Evolutionary conservation across 2,797 vertebrate species (phyloP).

Genomic region (Ctenopoma multispine): DNA sequence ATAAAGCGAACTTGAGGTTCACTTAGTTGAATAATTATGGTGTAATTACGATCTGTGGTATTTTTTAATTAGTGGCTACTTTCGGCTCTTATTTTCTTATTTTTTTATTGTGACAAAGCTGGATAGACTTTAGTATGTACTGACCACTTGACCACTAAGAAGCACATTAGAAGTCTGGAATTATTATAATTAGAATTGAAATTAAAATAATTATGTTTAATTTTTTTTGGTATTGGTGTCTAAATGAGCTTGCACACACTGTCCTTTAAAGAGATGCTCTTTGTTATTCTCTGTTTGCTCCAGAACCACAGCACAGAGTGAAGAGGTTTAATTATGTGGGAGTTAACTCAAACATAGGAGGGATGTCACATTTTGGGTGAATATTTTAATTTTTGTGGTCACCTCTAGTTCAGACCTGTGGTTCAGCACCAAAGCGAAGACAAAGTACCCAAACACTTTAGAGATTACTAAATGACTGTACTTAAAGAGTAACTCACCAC

Average conservation of each 20-base stretch:
- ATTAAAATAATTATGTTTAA: neutral
- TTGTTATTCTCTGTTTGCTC: constrained; percentile 25
- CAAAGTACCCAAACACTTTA: neutral
- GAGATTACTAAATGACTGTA: constrained; percentile 12
- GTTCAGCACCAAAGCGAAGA: constrained; percentile 10
- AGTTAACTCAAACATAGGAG: constrained; percentile 19
- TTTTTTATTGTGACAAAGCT: constrained; percentile 9
- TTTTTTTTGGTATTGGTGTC: constrained; percentile 20
- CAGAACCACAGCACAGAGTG: constrained; percentile 32
- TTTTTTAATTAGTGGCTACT: neutral
- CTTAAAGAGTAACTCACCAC: constrained; percentile 2
- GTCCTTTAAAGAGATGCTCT: constrained; percentile 31
- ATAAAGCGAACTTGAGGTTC: neutral
- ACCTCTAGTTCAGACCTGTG: constrained; percentile 25
- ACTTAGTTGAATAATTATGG: neutral
- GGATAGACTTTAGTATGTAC: constrained; percentile 12
- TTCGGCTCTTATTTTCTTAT: neutral
- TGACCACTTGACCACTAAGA: constrained; percentile 34
- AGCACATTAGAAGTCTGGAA: constrained; percentile 24
- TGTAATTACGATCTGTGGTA: neutral
- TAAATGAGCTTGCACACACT: constrained; percentile 8
- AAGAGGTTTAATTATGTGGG: constrained; percentile 48
- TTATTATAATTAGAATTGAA: constrained; percentile 13
- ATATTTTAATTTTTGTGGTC: constrained; percentile 52
- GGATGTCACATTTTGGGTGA: constrained; percentile 41